Evolutionary conservation across 1,140 invertebrate genomes (phyloP), one percentile per base, ranked within the genome.

Genomic region (Drosophila mojavensis): DNA sequence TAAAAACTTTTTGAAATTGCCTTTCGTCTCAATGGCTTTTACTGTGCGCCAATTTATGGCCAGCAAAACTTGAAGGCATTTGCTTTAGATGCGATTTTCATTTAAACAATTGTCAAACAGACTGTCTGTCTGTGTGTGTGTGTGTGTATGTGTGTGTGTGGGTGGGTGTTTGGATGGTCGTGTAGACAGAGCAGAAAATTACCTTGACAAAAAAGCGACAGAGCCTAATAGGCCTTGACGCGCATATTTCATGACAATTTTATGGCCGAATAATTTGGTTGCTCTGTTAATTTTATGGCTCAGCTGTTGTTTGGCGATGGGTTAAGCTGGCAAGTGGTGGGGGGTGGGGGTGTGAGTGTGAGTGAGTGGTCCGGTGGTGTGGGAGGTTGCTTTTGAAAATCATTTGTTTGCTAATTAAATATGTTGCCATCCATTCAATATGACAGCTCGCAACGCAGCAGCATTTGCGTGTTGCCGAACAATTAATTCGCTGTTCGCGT

Each of bases 391-490:
- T 61, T 78, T 77, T 77, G 24, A 81, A 80, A 84, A 73, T 83
- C 73, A 80, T 84, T 83, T 83, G 78, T 73, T 70, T 77, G 81
- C 78, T 84, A 83, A 83, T 83, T 83, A 80, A 83, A 83, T 85
- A 69, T 75, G 79, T 70, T 84, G 65, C 60, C 48, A 69, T 45
- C 53, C 47, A 43, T 66, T 28, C 61, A 17, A 26, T 60, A 45
- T 47, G 64, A 39, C 56, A 67, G 39, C 45, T 36, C 15, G 54
- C 63, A 36, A 28, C 5, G 20, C 48, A 9, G 20, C 48, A 9
- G 7, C 36, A 41, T 53, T 85, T 56, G 81, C 69, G 64, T 78
- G 61, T 47, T 71, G 78, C 61, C 51, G 45, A 70, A 76, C 78
- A 80, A 84, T 84, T 84, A 81, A 86, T 62, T 71, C 74, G 69